These are phyloP conservation scores for Labroides dimidiatus DNA, from an alignment of 2,797 vertebrate species.

Conservation along the genomic window DNA sequence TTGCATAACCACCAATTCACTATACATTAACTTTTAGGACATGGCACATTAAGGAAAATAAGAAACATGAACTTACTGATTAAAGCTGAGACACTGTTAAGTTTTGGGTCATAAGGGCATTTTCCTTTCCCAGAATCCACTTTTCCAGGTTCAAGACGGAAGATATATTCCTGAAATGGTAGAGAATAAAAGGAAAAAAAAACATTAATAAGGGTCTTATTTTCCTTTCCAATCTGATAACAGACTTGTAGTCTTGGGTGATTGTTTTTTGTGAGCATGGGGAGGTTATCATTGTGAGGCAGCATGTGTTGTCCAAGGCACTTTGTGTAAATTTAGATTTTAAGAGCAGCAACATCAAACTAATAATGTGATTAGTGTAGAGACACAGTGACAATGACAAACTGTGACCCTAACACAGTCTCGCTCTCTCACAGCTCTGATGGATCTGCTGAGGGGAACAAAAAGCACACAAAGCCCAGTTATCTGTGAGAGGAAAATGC, in stretches of 20 bases:
- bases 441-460: conserved; percentile 58
- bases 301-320: conserved; percentile 27
- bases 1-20: no score
- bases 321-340: conserved; percentile 20
- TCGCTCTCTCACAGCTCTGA: conserved; percentile 32
- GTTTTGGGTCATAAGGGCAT: conserved; percentile 98
- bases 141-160: conserved; percentile 95
- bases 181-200: conserved; percentile 26
- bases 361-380: conserved; percentile 34
- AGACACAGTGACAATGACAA: conserved; percentile 15
- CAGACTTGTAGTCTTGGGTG: conserved; percentile 22
- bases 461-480: conserved; percentile 63
- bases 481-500: conserved; percentile 63
- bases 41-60: background rate
- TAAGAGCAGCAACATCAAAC: conserved; percentile 30
- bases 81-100: conserved; percentile 96
- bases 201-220: conserved; percentile 10
- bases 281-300: conserved; percentile 20
- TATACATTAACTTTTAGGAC: no score
- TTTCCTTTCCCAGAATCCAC: conserved; percentile 99
- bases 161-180: conserved; percentile 94
- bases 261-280: background rate
- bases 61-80: conserved; percentile 90
- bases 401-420: conserved; percentile 25
- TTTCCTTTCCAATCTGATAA: conserved; percentile 20